These are phyloP conservation scores for Podarcis raffonei DNA, from an alignment of 2,113 vertebrate genomes.

Conservation along the genomic window DNA sequence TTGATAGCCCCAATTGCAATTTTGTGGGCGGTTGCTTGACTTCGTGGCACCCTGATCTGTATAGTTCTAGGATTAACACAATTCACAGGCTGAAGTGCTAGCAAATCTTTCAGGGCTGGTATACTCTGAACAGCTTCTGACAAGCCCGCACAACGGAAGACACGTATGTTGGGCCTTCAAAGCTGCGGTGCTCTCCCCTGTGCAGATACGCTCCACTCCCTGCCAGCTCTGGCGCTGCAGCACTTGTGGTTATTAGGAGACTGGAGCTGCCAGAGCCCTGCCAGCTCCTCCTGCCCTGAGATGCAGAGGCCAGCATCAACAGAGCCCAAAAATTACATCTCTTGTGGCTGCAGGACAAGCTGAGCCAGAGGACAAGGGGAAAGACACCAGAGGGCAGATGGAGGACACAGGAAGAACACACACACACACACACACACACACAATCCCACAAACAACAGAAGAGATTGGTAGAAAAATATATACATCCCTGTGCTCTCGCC, in stretches of 20 bases:
- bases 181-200: not conserved
- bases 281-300: not conserved
- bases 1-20: not conserved
- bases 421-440: not conserved
- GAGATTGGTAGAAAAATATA: not conserved
- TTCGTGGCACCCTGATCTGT: not conserved
- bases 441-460: not conserved
- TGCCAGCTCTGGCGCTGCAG: not conserved
- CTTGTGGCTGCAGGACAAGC: slow-evolving; percentile 1
- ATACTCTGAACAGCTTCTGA: not conserved
- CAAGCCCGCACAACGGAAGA: not conserved
- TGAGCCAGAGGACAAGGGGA: not conserved
- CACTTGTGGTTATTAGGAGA: not conserved
- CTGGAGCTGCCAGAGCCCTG: not conserved
- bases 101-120: not conserved
- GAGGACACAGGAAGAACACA: not conserved
- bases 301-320: not conserved
- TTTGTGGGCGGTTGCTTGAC: not conserved
- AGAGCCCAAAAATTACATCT: slow-evolving; percentile 1
- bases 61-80: not conserved
- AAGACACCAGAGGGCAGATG: not conserved
- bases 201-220: not conserved
- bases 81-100: not conserved
- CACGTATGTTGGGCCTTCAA: not conserved
- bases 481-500: not conserved